Conservation (phyloP, 2,797 vertebrate species). For the Macropus fuliginosus region DNA sequence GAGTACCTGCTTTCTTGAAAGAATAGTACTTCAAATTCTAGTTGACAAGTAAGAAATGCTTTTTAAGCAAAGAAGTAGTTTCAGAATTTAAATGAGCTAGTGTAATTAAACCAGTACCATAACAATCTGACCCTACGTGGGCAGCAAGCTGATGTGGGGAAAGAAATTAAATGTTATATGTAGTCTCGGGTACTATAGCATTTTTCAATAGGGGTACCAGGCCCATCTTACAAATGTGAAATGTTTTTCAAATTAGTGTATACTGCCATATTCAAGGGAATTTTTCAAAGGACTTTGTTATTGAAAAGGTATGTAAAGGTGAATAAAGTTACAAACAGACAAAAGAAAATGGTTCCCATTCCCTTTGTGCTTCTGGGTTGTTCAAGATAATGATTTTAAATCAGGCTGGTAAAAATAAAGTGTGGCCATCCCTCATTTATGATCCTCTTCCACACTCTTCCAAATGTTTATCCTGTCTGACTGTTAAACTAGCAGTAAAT, state of each 20-base stretch:
- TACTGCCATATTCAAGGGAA: background rate
- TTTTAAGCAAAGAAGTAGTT: slow-evolving; percentile 5
- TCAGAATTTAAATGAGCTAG: background rate
- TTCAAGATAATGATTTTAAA: slow-evolving; percentile 16
- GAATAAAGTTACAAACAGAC: background rate
- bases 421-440: background rate
- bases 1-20: background rate
- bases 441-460: background rate
- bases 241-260: slow-evolving; percentile 6
- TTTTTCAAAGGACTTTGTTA: background rate
- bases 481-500: background rate
- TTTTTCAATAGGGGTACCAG: background rate
- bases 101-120: background rate
- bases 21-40: background rate
- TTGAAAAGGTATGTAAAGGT: background rate
- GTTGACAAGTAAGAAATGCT: background rate
- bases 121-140: background rate
- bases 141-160: background rate
- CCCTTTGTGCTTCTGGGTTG: background rate
- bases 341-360: background rate
- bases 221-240: background rate
- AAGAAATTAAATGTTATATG: background rate
- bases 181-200: background rate
- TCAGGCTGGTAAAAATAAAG: background rate
- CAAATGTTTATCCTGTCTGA: background rate